phyloP scores from a whole-genome alignment of 2,888 invertebrate genomes.

The Poecilus cupreus region DNA sequence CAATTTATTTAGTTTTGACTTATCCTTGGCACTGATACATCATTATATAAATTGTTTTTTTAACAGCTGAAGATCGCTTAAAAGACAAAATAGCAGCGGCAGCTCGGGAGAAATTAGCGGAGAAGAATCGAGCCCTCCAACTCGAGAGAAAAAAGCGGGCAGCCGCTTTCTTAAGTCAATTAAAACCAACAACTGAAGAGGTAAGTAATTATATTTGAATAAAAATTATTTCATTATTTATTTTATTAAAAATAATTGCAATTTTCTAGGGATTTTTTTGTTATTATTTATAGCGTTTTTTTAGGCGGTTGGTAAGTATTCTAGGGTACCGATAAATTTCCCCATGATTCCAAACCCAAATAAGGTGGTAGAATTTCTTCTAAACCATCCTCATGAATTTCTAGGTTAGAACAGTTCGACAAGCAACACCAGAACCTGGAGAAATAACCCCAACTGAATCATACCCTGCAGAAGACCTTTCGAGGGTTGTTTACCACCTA shows the following conservation, averaged over 20 bases:
- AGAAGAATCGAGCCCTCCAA: slow-evolving; percentile 76
- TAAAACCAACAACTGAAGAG: slow-evolving; percentile 61
- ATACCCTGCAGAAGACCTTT: slow-evolving; percentile 24
- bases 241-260: too few species aligned
- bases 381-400: background rate
- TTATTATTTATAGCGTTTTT: slow-evolving; percentile 11
- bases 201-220: too few species aligned
- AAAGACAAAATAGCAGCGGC: slow-evolving; percentile 76
- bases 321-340: background rate
- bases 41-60: background rate
- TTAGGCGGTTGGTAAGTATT: background rate
- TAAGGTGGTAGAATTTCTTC: background rate
- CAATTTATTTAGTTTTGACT: background rate
- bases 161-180: slow-evolving; percentile 81
- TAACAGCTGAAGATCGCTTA: slow-evolving; percentile 75
- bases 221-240: background rate
- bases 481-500: slow-evolving; percentile 38
- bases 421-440: slow-evolving; percentile 37
- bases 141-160: slow-evolving; percentile 87
- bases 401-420: slow-evolving; percentile 31
- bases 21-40: background rate
- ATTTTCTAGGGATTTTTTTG: too few species aligned
- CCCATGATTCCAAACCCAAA: background rate
- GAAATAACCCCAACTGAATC: slow-evolving; percentile 34
- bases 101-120: slow-evolving; percentile 77